Percentiles rank a stretch among this genome's conserved stretches.
These are phyloP conservation scores for Dysidea cf. avara DNA, from an alignment of 37 sponge, comb jelly and placozoan species.

Conservation along the genomic window DNA sequence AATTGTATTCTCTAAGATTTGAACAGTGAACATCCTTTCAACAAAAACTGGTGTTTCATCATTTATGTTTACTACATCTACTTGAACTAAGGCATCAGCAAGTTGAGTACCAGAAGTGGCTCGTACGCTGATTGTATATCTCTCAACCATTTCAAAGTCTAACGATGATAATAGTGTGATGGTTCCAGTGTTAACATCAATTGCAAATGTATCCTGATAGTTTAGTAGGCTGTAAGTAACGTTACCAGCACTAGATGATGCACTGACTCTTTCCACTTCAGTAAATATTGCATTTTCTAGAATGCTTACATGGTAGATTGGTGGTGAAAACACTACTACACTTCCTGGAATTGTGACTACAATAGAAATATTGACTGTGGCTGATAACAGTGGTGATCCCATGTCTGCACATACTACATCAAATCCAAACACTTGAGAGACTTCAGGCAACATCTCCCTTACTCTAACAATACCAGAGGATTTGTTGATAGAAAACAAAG, in stretches of 20 bases:
- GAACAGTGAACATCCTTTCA: background rate
- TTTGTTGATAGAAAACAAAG: too few relatives aligned
- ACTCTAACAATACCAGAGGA: too few relatives aligned
- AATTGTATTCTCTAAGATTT: constrained; percentile 9
- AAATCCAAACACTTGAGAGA: constrained; percentile 30
- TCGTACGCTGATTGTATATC: too few relatives aligned
- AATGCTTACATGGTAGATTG: constrained; percentile 34
- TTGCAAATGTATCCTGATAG: background rate
- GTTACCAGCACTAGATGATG: constrained; percentile 26
- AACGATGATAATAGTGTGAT: constrained; percentile 26
- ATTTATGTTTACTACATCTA: background rate
- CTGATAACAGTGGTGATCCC: constrained; percentile 37
- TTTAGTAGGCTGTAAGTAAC: constrained; percentile 43
- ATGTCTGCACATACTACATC: constrained; percentile 55
- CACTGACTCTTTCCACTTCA: background rate
- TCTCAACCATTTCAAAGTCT: constrained; percentile 17
- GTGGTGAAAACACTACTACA: constrained; percentile 28
- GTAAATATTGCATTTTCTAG: constrained; percentile 27
- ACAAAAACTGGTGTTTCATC: constrained; percentile 36
- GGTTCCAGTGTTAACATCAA: constrained; percentile 29
- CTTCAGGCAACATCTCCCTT: too few relatives aligned
- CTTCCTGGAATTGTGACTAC: constrained; percentile 17
- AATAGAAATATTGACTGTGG: constrained; percentile 60
- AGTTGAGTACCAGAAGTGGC: too few relatives aligned
- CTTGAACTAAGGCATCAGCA: too few relatives aligned